Percentiles rank a stretch among this genome's conserved stretches.
phyloP scores from a whole-genome alignment of 2,797 vertebrate genomes.

The Chelmon rostratus region DNA sequence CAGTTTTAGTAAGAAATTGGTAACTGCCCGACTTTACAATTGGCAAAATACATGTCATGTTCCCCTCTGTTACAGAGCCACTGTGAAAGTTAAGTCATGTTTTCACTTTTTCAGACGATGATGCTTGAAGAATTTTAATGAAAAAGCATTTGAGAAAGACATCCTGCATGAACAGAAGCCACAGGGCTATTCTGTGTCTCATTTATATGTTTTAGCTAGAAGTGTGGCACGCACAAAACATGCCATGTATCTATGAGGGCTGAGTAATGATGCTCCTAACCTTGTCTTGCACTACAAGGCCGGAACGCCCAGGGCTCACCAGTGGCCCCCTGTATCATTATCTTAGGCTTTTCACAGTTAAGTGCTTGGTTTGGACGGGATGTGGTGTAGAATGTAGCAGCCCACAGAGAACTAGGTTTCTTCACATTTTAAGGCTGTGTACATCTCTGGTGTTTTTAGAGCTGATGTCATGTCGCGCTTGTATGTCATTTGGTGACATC shows the following conservation, averaged over 20 bases:
- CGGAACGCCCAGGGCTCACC: conserved; percentile 53
- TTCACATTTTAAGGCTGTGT: conserved; percentile 63
- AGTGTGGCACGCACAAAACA: conserved; percentile 30
- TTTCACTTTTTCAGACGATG: neutral
- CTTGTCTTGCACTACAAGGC: conserved; percentile 46
- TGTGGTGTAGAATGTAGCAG: conserved; percentile 82
- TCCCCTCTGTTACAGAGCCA: neutral
- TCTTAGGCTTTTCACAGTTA: conserved; percentile 78
- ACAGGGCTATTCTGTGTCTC: neutral
- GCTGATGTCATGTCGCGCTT: conserved; percentile 68
- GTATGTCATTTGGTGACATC: conserved; percentile 69
- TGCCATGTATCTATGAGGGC: conserved; percentile 14
- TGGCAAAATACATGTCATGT: neutral
- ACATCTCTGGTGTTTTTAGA: conserved; percentile 49
- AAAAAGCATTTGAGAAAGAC: neutral
- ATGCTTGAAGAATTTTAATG: neutral
- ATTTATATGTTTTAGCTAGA: conserved; percentile 31
- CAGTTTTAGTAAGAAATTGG: neutral
- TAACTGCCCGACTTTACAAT: neutral
- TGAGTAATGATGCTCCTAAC: conserved; percentile 58
- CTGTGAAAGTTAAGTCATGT: neutral
- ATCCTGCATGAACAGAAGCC: neutral
- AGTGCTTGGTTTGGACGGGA: conserved; percentile 78
- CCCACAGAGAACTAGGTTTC: conserved; percentile 73
- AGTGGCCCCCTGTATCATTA: conserved; percentile 70